Conservation (phyloP, 2,797 vertebrate species). For the Lycodopsis pacificus region DNA sequence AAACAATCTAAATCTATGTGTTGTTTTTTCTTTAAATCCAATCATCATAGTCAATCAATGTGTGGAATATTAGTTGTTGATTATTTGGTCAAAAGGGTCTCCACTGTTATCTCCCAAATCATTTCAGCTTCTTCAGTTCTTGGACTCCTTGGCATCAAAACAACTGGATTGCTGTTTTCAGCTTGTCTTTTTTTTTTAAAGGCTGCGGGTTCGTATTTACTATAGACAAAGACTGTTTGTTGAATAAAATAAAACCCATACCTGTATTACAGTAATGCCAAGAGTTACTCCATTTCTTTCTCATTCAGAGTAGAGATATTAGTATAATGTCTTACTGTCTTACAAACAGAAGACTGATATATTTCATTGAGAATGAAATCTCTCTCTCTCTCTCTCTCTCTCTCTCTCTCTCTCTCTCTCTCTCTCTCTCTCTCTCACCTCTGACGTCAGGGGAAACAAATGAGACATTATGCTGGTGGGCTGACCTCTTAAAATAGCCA, state of each 20-base stretch:
- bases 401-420: neutral
- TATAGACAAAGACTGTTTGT: conserved; percentile 19
- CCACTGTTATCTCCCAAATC: conserved; percentile 3
- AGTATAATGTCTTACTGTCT: neutral
- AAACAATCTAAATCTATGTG: neutral
- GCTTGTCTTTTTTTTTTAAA: neutral
- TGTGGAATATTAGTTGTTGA: neutral
- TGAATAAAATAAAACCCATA: conserved; percentile 12
- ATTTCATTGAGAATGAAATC: conserved; percentile 12
- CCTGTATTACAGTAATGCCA: neutral
- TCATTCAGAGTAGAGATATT: neutral
- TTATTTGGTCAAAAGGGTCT: conserved; percentile 10
- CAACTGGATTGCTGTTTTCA: neutral
- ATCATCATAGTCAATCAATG: neutral
- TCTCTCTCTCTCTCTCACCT: conserved; percentile 19
- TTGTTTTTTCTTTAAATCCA: neutral
- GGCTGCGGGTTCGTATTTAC: conserved; percentile 23
- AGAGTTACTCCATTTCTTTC: neutral
- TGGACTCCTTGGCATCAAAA: conserved; percentile 3
- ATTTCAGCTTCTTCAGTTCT: neutral
- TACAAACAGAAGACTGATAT: neutral
- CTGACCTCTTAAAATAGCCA: conserved; percentile 67
- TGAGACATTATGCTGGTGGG: conserved; percentile 69
- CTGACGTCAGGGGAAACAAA: conserved; percentile 68
- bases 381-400: neutral